Conservation (phyloP, 1,140 invertebrate genomes). For the Himalopsyche phryganea region DNA sequence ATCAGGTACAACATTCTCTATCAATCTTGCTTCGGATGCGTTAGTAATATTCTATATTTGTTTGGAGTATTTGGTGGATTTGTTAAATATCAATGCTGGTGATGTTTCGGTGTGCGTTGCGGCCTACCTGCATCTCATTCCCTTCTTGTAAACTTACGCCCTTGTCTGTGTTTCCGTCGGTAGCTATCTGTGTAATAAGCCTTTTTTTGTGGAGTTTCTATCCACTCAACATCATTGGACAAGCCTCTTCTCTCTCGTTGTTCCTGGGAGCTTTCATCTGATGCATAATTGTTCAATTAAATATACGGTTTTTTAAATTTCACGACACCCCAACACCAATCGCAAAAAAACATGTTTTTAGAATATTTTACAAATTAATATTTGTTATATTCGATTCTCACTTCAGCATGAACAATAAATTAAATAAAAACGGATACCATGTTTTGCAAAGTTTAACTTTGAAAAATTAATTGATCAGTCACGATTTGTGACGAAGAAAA, state of each 20-base stretch:
- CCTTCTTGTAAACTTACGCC: constrained; percentile 49
- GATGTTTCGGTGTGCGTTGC: not conserved
- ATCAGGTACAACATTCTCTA: too few species aligned
- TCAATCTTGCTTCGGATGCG: too few species aligned
- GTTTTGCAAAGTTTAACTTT: too few species aligned
- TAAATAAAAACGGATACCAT: too few species aligned
- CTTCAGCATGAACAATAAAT: too few species aligned
- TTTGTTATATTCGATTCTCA: too few species aligned
- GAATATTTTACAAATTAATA: not conserved
- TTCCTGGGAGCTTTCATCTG: constrained; percentile 38
- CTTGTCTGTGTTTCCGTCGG: constrained; percentile 51
- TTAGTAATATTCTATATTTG: too few species aligned
- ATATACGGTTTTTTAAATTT: constrained; percentile 1
- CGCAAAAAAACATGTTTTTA: not conserved
- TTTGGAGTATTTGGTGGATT: too few species aligned
- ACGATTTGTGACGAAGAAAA: too few species aligned
- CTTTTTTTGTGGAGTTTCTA: constrained; percentile 35
- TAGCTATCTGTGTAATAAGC: constrained; percentile 43
- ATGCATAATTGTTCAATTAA: constrained; percentile 11
- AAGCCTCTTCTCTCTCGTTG: constrained; percentile 47
- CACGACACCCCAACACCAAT: not conserved
- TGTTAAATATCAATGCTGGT: too few species aligned
- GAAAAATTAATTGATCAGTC: too few species aligned
- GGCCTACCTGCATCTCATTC: not conserved
- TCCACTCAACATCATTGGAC: constrained; percentile 44